Percentiles rank a stretch among this genome's conserved stretches.
Evolutionary conservation across 2,888 invertebrate genomes (phyloP).

Genomic region (Margaritifera margaritifera): DNA sequence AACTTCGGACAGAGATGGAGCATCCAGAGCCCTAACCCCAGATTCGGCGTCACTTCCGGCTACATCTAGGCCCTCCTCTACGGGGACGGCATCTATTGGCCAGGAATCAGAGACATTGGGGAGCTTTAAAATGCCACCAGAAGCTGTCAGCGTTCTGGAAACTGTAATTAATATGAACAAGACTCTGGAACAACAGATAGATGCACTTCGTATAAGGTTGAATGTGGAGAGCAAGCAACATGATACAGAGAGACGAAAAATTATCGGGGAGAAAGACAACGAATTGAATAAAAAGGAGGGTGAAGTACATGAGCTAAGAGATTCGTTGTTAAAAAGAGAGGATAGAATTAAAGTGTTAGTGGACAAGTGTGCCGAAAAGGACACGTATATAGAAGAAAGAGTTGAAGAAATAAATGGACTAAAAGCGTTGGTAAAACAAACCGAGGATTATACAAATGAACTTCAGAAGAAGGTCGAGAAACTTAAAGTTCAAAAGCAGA

Average conservation of each 20-base stretch:
- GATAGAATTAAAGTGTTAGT: conserved; percentile 43
- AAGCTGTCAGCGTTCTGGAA: conserved; percentile 48
- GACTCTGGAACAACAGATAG: conserved; percentile 55
- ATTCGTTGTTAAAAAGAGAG: conserved; percentile 47
- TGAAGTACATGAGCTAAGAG: conserved; percentile 53
- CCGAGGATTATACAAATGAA: conserved; percentile 53
- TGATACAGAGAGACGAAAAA: conserved; percentile 42
- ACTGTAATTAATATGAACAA: conserved; percentile 54
- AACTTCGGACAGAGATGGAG: conserved; percentile 26
- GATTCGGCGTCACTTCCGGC: conserved; percentile 31
- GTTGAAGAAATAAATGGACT: conserved; percentile 51
- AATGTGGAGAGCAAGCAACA: conserved; percentile 55
- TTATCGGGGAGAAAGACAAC: conserved; percentile 45
- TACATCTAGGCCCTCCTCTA: conserved; percentile 40
- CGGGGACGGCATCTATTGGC: conserved; percentile 27
- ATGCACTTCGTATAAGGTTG: conserved; percentile 51
- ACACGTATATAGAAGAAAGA: conserved; percentile 45
- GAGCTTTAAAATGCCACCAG: conserved; percentile 43
- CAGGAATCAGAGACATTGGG: conserved; percentile 40
- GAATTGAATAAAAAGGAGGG: conserved; percentile 41
- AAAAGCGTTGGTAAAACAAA: conserved; percentile 51
- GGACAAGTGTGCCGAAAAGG: conserved; percentile 43
- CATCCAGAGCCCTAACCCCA: conserved; percentile 21
- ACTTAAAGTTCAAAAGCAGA: conserved; percentile 44
- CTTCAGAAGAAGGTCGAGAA: conserved; percentile 47